phyloP scores from a whole-genome alignment of 2,888 invertebrate genomes.

The Dusona sp. region DNA sequence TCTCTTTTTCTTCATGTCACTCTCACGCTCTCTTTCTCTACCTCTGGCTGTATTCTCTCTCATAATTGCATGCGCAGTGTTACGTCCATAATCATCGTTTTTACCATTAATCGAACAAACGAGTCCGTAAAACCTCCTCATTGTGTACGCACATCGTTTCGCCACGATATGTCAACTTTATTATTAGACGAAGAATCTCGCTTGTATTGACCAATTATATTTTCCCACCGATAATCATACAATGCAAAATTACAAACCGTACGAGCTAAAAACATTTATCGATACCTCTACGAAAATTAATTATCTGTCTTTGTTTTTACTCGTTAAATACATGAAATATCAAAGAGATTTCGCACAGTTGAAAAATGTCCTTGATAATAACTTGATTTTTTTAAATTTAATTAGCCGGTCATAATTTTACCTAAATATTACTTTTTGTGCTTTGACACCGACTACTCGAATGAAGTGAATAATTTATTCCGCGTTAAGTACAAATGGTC shows the following conservation, averaged over 20 bases:
- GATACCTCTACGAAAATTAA: neutral
- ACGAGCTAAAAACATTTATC: neutral
- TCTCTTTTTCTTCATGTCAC: slow-evolving; percentile 18
- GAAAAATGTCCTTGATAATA: no score
- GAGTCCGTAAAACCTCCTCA: slow-evolving; percentile 27
- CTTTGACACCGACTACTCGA: no score
- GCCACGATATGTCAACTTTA: neutral
- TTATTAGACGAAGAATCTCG: neutral
- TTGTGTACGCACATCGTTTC: slow-evolving; percentile 21
- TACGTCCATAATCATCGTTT: slow-evolving; percentile 32
- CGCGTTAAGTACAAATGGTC: no score
- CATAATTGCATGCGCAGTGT: slow-evolving; percentile 11
- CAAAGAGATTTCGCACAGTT: no score
- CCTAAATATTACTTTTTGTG: no score
- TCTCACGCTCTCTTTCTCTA: slow-evolving; percentile 27
- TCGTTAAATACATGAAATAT: no score
- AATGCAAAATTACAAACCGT: neutral
- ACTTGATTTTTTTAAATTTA: no score
- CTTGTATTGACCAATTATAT: neutral
- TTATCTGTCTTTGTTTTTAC: no score
- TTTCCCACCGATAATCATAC: neutral
- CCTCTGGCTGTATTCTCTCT: slow-evolving; percentile 11
- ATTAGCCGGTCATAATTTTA: no score
- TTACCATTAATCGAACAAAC: slow-evolving; percentile 23
- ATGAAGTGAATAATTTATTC: no score